Evolutionary conservation across 2,113 vertebrate genomes (phyloP), one percentile per base, ranked within the genome.

Genomic region (Micronisus gabar): DNA sequence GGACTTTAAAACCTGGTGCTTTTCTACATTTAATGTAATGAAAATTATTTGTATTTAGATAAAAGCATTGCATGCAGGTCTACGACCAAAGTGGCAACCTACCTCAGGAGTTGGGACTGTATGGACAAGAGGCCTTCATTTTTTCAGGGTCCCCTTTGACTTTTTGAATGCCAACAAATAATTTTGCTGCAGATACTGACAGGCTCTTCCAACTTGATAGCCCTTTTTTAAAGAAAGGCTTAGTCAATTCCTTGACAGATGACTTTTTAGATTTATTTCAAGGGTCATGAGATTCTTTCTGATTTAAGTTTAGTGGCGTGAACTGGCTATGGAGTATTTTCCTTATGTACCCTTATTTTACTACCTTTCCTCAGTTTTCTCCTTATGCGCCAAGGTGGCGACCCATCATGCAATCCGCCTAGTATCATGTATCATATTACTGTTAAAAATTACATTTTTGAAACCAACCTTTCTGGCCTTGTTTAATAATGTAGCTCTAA

Each of bases 391-490:
- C 26, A 18, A 53, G 45, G 82, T 66, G 65, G 13, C 29, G 26
- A 58, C 19, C 16, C 30, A 11, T 21, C 36, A 1, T 34, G 13
- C 19, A 15, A 26, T 27, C 38, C 18, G 9, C 25, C 13, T 30
- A 9, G 6, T 52, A 29, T 13, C 25, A 8, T 7, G 4, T 63
- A 9, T 13, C 7, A 0, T 22, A 6, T n/a, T 43, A 8, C 10
- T 81, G 18, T 20, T n/a, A 40, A 59, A 40, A 88, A 36, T 47
- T 4, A 36, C 3, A 4, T 30, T 70, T 74, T 70, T 56, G 23
- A 34, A 71, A 43, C 10, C 20, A 59, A 11, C 27, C 7, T 15
- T 53, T 75, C 50, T 34, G 53, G 47, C 30, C 40, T 40, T 38
- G 8, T 70, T 70, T 70, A 29, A 32, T 16, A 41, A 32, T 2